These are phyloP conservation scores for Apteryx mantelli DNA, from an alignment of 2,113 vertebrate species.

Conservation along the genomic window DNA sequence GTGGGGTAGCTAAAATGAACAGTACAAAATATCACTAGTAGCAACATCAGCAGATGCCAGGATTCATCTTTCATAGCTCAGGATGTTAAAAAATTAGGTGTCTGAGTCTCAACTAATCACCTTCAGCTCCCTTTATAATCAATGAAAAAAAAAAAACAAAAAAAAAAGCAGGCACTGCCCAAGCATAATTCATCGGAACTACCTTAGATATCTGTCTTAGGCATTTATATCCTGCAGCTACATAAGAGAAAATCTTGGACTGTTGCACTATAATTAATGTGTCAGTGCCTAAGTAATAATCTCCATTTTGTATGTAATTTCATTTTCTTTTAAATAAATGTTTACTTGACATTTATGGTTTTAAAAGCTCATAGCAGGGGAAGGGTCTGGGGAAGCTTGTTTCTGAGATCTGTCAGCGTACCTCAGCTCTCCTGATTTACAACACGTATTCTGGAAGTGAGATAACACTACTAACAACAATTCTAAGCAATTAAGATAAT, in stretches of 20 bases:
- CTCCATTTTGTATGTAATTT: neutral
- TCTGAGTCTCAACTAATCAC: neutral
- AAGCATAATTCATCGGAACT: neutral
- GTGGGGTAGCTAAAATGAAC: neutral
- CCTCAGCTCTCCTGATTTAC: neutral
- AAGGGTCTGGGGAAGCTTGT: neutral
- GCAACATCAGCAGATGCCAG: neutral
- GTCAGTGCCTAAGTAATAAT: neutral
- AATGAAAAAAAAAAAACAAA: accelerated
- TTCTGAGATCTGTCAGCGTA: neutral
- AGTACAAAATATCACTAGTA: neutral
- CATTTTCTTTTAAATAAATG: neutral
- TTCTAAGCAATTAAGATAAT: neutral
- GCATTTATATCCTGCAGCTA: neutral
- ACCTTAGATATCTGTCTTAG: neutral
- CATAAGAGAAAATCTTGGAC: neutral
- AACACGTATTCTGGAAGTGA: neutral
- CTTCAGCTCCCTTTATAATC: neutral
- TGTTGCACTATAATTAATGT: neutral
- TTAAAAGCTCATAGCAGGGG: neutral
- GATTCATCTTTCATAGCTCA: neutral
- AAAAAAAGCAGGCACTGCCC: neutral
- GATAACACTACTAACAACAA: neutral
- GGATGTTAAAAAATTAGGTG: neutral
- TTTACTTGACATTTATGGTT: neutral